Percentiles rank a stretch among this genome's conserved stretches.
Evolutionary conservation across 2,113 vertebrate species (phyloP).

Genomic region (Tachysurus vachellii): DNA sequence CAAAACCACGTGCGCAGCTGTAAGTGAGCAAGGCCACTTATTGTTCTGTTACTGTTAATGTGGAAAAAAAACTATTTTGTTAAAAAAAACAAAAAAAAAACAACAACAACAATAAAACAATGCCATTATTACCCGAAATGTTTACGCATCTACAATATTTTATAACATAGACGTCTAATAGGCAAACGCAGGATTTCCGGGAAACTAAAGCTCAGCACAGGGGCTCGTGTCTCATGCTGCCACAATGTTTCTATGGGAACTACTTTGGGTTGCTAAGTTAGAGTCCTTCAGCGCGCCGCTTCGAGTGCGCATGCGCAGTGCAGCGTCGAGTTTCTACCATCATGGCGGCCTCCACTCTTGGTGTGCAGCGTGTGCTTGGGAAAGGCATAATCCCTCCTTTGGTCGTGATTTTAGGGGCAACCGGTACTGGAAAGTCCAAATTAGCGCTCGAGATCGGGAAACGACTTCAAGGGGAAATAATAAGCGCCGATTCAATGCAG

Average conservation of each 20-base stretch:
- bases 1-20: conserved; percentile 30
- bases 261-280: conserved; percentile 60
- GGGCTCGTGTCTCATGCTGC: neutral
- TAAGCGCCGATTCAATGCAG: conserved; percentile 97
- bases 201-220: too few species aligned
- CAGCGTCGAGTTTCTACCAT: conserved; percentile 35
- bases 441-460: conserved; percentile 86
- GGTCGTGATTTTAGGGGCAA: conserved; percentile 89
- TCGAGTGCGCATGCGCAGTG: conserved; percentile 59
- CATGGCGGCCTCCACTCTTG: conserved; percentile 73
- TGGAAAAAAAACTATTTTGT: neutral
- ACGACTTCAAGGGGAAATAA: conserved; percentile 82
- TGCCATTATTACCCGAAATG: neutral
- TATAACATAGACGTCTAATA: neutral
- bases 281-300: conserved; percentile 17
- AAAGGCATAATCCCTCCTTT: conserved; percentile 69
- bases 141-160: neutral
- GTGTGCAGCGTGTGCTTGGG: conserved; percentile 57
- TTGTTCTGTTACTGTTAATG: neutral
- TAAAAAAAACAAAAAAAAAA: neutral
- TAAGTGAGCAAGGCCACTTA: neutral
- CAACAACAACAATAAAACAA: neutral
- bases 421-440: conserved; percentile 89
- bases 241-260: conserved; percentile 55
- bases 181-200: neutral